These are phyloP conservation scores for Acipenser ruthenus DNA, from an alignment of 2,797 vertebrate species.

Conservation along the genomic window DNA sequence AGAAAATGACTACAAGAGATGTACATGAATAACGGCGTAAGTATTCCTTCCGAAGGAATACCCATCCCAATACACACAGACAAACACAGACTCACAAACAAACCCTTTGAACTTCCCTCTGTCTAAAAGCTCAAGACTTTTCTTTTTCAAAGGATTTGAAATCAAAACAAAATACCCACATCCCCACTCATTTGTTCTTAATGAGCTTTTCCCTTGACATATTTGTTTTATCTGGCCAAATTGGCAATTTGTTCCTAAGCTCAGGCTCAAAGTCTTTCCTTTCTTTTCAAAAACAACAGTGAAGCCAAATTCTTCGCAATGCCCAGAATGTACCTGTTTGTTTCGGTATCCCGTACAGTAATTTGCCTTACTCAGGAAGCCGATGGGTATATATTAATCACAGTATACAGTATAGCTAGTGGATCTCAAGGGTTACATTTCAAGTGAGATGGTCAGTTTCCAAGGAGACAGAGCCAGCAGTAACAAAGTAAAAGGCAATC, in stretches of 20 bases:
- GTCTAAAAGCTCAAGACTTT: conserved; percentile 1
- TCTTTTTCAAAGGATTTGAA: conserved; percentile 6
- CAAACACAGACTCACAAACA: no score
- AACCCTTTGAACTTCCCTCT: neutral
- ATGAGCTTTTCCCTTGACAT: conserved; percentile 5
- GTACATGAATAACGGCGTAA: no score
- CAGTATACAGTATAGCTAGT: no score
- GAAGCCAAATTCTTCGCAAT: conserved; percentile 15
- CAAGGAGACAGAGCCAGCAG: conserved; percentile 53
- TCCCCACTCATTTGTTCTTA: conserved; percentile 15
- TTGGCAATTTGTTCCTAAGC: conserved; percentile 16
- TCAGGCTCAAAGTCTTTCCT: conserved; percentile 2
- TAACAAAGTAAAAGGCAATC: conserved; percentile 57
- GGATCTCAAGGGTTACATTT: no score
- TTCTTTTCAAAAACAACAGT: conserved; percentile 11
- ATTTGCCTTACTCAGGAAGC: conserved; percentile 19
- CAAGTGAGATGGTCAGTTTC: conserved; percentile 63
- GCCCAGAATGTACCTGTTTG: conserved; percentile 19
- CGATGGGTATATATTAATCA: conserved; percentile 14
- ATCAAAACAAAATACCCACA: conserved; percentile 15
- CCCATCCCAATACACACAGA: no score
- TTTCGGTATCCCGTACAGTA: conserved; percentile 11
- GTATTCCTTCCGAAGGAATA: no score
- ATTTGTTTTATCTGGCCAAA: conserved; percentile 13
- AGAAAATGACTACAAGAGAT: no score